Conservation (phyloP, 2,888 invertebrate species). For the Morpho achilles region DNA sequence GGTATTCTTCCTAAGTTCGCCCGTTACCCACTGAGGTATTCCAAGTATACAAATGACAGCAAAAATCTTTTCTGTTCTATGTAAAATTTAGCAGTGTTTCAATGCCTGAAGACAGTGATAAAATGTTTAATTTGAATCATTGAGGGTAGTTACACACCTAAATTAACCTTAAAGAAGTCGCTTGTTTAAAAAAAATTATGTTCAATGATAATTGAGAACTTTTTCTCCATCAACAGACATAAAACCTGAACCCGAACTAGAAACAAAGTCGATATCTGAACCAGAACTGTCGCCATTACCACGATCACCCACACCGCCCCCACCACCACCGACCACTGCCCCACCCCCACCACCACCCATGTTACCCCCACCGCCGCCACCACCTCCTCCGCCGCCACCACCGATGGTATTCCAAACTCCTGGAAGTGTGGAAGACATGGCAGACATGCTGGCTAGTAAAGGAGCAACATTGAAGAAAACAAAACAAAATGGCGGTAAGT, state of each 20-base stretch:
- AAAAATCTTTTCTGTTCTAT: too few species aligned
- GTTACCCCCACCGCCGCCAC: conserved; percentile 41
- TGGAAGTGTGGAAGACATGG: conserved; percentile 66
- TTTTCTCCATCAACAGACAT: conserved; percentile 9
- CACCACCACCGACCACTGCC: conserved; percentile 29
- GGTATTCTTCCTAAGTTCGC: too few species aligned
- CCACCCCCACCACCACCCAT: conserved; percentile 33
- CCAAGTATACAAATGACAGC: too few species aligned
- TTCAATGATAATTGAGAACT: too few species aligned
- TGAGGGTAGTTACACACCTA: too few species aligned
- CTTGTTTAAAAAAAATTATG: too few species aligned
- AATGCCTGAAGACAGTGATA: too few species aligned
- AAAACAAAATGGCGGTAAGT: conserved; percentile 74
- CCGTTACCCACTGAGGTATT: too few species aligned
- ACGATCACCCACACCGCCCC: conserved; percentile 21
- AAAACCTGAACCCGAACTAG: conserved; percentile 5
- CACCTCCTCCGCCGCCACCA: conserved; percentile 66
- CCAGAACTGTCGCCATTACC: conserved; percentile 3
- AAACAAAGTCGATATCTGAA: not conserved
- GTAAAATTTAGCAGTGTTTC: too few species aligned
- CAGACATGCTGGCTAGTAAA: conserved; percentile 77
- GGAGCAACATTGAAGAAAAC: conserved; percentile 74
- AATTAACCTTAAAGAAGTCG: too few species aligned
- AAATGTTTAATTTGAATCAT: too few species aligned
- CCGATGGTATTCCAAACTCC: conserved; percentile 48